These are phyloP conservation scores for Oryzias curvinotus DNA, from an alignment of 2,113 vertebrate species.

Conservation along the genomic window DNA sequence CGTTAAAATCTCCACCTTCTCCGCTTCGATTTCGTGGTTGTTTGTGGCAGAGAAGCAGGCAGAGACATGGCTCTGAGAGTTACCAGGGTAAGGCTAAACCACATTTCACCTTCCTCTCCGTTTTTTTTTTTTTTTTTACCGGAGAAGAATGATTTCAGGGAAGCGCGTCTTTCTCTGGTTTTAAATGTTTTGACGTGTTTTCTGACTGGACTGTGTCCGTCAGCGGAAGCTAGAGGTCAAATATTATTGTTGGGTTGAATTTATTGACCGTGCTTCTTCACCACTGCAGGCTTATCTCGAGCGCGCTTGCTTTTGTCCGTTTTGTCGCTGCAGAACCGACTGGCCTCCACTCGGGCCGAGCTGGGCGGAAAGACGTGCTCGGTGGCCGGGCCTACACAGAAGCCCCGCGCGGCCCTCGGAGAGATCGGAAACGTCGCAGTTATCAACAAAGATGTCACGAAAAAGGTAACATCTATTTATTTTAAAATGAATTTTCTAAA, in stretches of 20 bases:
- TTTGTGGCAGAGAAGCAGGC: not conserved
- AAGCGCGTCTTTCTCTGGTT: no score
- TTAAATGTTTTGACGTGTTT: no score
- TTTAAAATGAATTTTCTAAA: not conserved
- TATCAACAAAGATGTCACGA: slow-evolving; percentile 25
- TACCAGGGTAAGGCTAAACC: slow-evolving; percentile 55
- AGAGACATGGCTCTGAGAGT: slow-evolving; percentile 73
- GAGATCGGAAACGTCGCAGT: slow-evolving; percentile 77
- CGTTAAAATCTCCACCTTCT: fast-evolving
- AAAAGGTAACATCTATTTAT: slow-evolving; percentile 60
- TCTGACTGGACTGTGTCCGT: no score
- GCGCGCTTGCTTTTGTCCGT: no score
- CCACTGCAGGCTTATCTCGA: no score
- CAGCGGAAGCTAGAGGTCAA: no score
- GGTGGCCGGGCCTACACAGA: slow-evolving; percentile 42
- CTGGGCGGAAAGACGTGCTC: slow-evolving; percentile 58
- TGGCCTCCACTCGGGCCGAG: slow-evolving; percentile 65
- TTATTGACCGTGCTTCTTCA: no score
- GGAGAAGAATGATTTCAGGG: no score
- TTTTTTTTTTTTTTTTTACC: no score
- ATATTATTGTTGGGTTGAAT: no score
- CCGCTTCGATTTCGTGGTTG: not conserved
- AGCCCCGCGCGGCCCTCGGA: slow-evolving; percentile 73
- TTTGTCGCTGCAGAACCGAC: slow-evolving; percentile 64
- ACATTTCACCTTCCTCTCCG: no score